Base-by-base conservation (phyloP, 2,113 vertebrate genomes). In the Gallinago undulata region DNA sequence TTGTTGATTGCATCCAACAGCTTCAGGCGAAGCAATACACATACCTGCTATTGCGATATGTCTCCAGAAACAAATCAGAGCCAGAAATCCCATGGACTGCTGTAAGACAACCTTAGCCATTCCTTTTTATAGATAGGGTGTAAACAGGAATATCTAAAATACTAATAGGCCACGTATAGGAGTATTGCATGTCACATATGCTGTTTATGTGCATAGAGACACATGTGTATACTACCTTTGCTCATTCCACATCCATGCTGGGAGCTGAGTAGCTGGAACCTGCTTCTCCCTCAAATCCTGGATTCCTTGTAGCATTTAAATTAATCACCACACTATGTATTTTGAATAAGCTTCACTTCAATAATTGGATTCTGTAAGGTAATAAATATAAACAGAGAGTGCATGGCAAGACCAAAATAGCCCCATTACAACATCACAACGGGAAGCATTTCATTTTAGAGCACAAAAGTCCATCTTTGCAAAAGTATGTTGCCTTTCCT, bases 351-450 rank as follows among this genome's bases (percentile, higher is more conserved):
- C 45, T 72, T 70, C 68, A 51, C 66, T 87, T 79, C 13, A 19
- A 31, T 90, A 95, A 95, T 47, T 80, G 55, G 69, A 68, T 80
- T 93, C 73, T 86, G 83, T 60, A 86, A 84, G 77, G 67, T 45
- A 94, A 83, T 69, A 82, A 89, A 87, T 84, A 76, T 91, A 94
- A 96, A 96, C 83, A 87, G 77, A 85, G 62, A 59, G 62, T 39
- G 77, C 56, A 70, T 77, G 81, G 67, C 75, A 67, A 87, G 81
- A 79, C 56, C n/a, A 23, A 80, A 96, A 83, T 27, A 60, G 83
- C 41, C 69, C 79, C 35, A 21, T 84, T 83, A 92, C 82, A 91
- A 51, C 62, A 47, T 87, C 79, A 66, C 92, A 68, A 89, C 31
- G 57, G 83, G 84, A 94, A 95, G 31, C 67, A 27, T 83, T 96